A percentile compares a stretch with the other conserved stretches of the same genome.
phyloP scores from a whole-genome alignment of 2,113 vertebrate species.

The Anthoscopus minutus region DNA sequence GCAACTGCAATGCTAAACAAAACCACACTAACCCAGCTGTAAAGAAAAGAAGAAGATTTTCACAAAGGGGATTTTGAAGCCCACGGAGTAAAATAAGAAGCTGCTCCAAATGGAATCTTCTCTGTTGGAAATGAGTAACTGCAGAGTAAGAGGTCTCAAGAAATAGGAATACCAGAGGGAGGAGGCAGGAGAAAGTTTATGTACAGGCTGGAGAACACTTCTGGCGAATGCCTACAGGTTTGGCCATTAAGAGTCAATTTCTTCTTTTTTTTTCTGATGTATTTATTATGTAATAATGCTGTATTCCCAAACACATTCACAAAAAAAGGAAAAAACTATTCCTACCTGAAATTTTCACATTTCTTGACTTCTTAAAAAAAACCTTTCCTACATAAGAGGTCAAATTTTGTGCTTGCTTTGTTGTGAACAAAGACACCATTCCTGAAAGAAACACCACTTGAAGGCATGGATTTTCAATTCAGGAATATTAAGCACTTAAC shows the following conservation, averaged over 20 bases:
- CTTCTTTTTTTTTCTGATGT: background rate
- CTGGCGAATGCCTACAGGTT: background rate
- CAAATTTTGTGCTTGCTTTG: background rate
- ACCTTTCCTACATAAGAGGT: background rate
- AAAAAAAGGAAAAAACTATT: background rate
- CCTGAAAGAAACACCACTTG: background rate
- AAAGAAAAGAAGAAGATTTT: background rate
- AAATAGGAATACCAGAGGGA: background rate
- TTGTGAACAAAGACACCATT: background rate
- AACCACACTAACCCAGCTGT: background rate
- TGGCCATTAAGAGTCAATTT: background rate
- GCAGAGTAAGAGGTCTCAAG: background rate
- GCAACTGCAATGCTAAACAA: background rate
- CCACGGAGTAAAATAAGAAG: background rate
- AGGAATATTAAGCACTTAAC: background rate
- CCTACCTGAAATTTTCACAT: background rate
- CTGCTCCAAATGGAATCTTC: background rate
- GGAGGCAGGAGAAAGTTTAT: background rate
- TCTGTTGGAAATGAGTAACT: background rate
- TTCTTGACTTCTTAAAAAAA: background rate
- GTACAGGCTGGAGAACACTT: background rate
- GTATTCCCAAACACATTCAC: background rate
- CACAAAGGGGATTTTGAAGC: background rate
- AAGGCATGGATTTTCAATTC: background rate
- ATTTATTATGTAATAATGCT: background rate